A percentile compares a stretch with the other conserved stretches of the same genome.
Evolutionary conservation across 2,797 vertebrate species (phyloP).

Genomic region (Hybognathus amarus): DNA sequence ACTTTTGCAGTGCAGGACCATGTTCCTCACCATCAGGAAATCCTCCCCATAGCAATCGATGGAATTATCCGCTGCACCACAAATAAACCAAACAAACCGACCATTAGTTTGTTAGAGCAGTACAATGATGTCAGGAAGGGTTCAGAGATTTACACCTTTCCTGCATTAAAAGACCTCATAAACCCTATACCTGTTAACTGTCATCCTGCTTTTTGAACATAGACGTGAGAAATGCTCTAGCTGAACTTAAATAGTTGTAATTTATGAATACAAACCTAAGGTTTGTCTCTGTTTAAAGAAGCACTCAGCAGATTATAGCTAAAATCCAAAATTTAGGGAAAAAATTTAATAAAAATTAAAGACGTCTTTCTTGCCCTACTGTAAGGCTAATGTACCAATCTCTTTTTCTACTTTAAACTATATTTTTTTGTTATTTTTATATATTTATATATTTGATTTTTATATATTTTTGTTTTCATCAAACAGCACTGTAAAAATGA

Average conservation of each 20-base stretch:
- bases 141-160: neutral
- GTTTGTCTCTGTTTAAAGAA: neutral
- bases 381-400: no score
- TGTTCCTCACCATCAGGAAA: constrained; percentile 65
- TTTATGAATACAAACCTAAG: neutral
- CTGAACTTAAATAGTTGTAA: neutral
- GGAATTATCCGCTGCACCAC: constrained; percentile 54
- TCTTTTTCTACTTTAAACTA: no score
- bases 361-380: no score
- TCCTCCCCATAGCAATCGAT: constrained; percentile 73
- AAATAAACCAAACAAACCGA: neutral
- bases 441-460: no score
- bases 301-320: neutral
- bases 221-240: neutral
- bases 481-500: no score
- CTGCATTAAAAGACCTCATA: neutral
- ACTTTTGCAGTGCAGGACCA: constrained; percentile 62
- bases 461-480: no score
- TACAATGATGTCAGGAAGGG: no score
- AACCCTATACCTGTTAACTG: neutral
- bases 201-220: neutral
- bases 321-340: neutral
- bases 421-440: no score
- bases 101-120: neutral
- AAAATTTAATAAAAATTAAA: no score